These are phyloP conservation scores for Sarcophaga peregrina DNA, from an alignment of 1,140 invertebrate genomes.

Conservation along the genomic window DNA sequence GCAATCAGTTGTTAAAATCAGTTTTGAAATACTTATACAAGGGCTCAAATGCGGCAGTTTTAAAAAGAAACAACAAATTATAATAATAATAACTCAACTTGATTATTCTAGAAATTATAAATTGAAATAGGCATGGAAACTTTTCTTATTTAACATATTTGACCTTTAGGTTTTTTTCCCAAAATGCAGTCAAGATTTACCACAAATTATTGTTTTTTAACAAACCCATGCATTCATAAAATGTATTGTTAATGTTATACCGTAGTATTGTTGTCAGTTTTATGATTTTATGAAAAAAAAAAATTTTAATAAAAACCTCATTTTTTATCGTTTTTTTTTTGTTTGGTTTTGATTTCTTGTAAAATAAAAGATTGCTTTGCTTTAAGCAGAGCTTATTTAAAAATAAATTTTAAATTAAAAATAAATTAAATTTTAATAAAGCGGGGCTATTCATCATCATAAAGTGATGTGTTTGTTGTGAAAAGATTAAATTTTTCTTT, in stretches of 20 bases:
- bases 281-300: neutral
- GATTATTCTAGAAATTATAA: neutral
- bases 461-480: too few species aligned
- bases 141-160: neutral
- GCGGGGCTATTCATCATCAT: too few species aligned
- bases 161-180: slow-evolving; percentile 5
- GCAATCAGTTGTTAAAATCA: neutral
- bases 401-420: too few species aligned
- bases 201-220: neutral
- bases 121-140: neutral
- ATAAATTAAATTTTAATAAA: too few species aligned
- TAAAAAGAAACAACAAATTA: too few species aligned
- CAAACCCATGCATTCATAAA: neutral
- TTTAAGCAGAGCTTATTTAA: too few species aligned
- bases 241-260: neutral
- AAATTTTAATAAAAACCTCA: neutral
- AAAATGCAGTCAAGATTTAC: neutral
- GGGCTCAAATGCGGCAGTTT: neutral
- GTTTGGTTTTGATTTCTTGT: neutral
- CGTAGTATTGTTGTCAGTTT: neutral
- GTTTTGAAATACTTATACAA: neutral
- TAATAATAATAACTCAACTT: neutral
- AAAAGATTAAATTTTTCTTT: too few species aligned
- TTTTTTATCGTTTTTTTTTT: neutral
- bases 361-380: too few species aligned